Conservation (phyloP, 2,888 invertebrate species). For the Metellina segmentata region DNA sequence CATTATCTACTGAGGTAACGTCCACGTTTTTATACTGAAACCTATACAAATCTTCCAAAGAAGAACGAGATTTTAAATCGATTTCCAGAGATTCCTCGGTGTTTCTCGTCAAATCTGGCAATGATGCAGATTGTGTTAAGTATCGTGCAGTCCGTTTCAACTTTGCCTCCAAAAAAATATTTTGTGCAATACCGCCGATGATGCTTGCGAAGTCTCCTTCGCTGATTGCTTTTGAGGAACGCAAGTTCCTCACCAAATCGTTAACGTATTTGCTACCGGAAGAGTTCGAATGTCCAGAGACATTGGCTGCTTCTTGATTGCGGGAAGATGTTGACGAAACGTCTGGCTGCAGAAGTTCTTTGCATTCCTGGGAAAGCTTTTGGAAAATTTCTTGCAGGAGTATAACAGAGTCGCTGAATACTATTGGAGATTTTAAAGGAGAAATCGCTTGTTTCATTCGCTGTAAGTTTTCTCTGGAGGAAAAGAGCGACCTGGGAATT, state of each 20-base stretch:
- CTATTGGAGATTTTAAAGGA: constrained; percentile 26
- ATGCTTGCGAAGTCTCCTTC: constrained; percentile 63
- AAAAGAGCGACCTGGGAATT: constrained; percentile 26
- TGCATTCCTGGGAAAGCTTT: constrained; percentile 68
- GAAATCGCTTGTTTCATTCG: neutral
- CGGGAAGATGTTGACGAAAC: neutral
- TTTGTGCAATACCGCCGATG: constrained; percentile 65
- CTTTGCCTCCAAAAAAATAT: constrained; percentile 65
- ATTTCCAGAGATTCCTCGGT: neutral
- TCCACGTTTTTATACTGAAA: neutral
- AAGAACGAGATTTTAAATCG: neutral
- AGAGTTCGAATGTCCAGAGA: neutral
- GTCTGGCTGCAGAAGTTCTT: constrained; percentile 50
- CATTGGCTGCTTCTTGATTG: neutral
- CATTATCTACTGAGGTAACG: neutral
- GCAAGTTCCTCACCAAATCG: constrained; percentile 44
- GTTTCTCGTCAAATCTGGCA: constrained; percentile 45
- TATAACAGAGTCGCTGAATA: constrained; percentile 64
- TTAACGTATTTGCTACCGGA: constrained; percentile 34
- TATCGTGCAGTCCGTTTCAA: constrained; percentile 4
- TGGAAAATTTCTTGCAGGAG: constrained; percentile 73
- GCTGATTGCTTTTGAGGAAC: constrained; percentile 51
- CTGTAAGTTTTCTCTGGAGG: neutral
- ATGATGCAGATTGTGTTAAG: constrained; percentile 33
- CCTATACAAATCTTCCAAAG: constrained; percentile 22